These are phyloP conservation scores for Taurulus bubalis DNA, from an alignment of 2,113 vertebrate species.

Conservation along the genomic window DNA sequence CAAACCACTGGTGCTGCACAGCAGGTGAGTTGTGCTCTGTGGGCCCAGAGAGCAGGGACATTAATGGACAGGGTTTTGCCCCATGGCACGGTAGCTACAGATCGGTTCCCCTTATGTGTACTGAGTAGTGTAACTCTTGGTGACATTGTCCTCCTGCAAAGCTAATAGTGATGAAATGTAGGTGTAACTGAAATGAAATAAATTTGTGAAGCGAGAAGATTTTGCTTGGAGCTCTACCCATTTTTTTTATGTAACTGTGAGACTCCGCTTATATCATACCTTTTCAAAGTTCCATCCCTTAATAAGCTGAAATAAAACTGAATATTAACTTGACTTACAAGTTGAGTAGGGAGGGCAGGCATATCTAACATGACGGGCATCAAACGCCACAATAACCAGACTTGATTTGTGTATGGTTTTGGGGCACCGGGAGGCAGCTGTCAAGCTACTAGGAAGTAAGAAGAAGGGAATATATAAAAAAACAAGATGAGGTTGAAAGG, in stretches of 20 bases:
- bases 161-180: background rate
- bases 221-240: background rate
- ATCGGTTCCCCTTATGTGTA: background rate
- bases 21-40: conserved; percentile 12
- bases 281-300: background rate
- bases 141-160: background rate
- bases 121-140: background rate
- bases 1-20: conserved; percentile 21
- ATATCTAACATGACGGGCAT: background rate
- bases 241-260: background rate
- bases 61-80: background rate
- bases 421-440: background rate
- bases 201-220: background rate
- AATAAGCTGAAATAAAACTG: background rate
- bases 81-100: background rate
- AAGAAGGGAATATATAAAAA: background rate
- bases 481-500: background rate
- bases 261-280: background rate
- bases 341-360: background rate
- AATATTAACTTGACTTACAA: background rate
- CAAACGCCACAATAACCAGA: background rate
- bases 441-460: background rate
- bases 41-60: background rate
- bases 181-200: background rate
- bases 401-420: background rate